Evolutionary conservation across 2,888 invertebrate genomes (phyloP), one percentile per base, ranked within the genome.

Genomic region (Oasisia sp.): DNA sequence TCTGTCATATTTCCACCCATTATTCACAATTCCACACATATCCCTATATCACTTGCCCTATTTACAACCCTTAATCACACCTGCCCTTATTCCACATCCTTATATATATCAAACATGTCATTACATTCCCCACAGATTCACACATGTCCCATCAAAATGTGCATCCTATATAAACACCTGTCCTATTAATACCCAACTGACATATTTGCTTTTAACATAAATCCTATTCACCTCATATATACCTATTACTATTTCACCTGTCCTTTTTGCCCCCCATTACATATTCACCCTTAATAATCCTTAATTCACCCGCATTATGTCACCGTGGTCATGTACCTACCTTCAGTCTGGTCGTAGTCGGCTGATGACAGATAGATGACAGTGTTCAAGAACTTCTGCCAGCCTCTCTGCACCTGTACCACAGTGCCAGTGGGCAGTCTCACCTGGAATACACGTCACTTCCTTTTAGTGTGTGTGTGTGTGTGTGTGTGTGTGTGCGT

Each of bases 361-460:
- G 32, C 32, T 14, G n/a, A 2, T 0, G 91, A 91, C 91, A 74
- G 32, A 32, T 56, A n/a, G 74, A 91, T 74, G 89, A 32, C 50
- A 32, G 45, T 74, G 74, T 56, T 32, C 91, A 91, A 14, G 89
- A 27, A 91, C 19, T 12, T 56, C 19, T 9, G 1, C 32, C 8
- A 91, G 74, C 74, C 91, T 32, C 32, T 32, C 19, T 74, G 58
- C 32, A 91, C 91, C 45, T 90, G 32, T 19, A 92, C 56, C 90
- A 44, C 90, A 9, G 92, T 90, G 12, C 92, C 92, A 91, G 92
- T 92, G 0, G 92, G 92, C 27, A 92, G 58, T 14, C 50, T 44
- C 50, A 91, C 44, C 91, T 91, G 89, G 3, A 32, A n/a, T 5
- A 44, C 44, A 74, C 74, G 27, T 74, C 27, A 7, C 74, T 38